Base-by-base conservation (phyloP, 2,113 vertebrate genomes). In the Labrus mixtus region DNA sequence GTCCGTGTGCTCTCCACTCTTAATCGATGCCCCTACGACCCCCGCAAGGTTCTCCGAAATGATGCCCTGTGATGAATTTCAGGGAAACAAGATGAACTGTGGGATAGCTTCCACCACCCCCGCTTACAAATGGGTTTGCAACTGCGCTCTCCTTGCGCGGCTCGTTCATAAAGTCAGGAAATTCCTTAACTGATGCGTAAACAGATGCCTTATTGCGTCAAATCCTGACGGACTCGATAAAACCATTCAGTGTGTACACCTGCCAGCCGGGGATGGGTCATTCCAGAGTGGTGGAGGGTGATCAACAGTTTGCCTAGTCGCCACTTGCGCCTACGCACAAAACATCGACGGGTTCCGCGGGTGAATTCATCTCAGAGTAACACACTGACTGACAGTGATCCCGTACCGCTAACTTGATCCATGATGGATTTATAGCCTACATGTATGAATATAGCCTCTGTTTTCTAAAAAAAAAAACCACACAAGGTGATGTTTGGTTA, bases 181-280 rank as follows among this genome's bases (percentile, higher is more conserved):
- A 83, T 79, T 79, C 83, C 76, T 81, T 57, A 78, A 51, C n/a
- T 64, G 57, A 76, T 10, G 66, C 17, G 59, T 59, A 68, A n/a
- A 0, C 39, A 10, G 39, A 10, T 22, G 25, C 41, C 29, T 68
- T 13, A 20, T 10, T 43, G 22, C 13, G 4, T 23, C 5, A 22
- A n/a, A 25, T 53, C 11, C 63, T 9, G 19, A 19, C 9, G n/a
- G 46, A 37, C 20, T 48, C 1, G 7, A 25, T 6, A 8, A 16
- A 9, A 4, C 10, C 4, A 12, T 4, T 6, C 36, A 12, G 39
- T 0, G 39, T 0, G 12, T n/a, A 5, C 68, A 66, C 54, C 51
- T 70, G 77, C 76, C 77, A 81, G 82, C 78, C 69, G 87, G 22
- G 51, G 39, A 2, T 16, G 29, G n/a, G 6, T 75, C 74, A 36